Conservation (phyloP, 2,113 vertebrate genomes). For the Sander vitreus region DNA sequence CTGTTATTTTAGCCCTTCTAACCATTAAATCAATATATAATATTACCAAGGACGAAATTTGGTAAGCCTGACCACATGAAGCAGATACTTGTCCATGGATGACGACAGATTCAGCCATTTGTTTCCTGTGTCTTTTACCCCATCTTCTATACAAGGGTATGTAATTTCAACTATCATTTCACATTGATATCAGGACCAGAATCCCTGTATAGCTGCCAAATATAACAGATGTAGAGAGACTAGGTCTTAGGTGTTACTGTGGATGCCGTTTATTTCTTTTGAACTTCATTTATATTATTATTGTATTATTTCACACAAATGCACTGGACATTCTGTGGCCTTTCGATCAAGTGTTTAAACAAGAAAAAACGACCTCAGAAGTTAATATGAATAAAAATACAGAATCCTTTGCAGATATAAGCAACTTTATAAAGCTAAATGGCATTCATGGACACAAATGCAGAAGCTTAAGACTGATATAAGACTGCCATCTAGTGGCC, state of each 20-base stretch:
- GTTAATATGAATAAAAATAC: conserved; percentile 3
- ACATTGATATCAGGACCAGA: conserved; percentile 30
- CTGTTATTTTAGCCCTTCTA: conserved; percentile 76
- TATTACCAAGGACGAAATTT: conserved; percentile 79
- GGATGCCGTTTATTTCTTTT: conserved; percentile 6
- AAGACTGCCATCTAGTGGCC: conserved; percentile 78
- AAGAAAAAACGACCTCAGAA: neutral
- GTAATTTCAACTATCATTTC: conserved; percentile 31
- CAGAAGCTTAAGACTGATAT: conserved; percentile 4
- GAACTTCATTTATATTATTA: too few relatives aligned
- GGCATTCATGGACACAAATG: neutral
- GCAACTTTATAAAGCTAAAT: neutral
- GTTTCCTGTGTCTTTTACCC: conserved; percentile 45
- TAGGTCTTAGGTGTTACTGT: conserved; percentile 24
- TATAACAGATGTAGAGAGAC: conserved; percentile 30
- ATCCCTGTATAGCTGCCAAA: conserved; percentile 4
- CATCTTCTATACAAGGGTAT: conserved; percentile 24
- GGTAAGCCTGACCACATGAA: conserved; percentile 63
- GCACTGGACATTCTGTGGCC: neutral
- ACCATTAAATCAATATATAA: conserved; percentile 84
- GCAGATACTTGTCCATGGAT: conserved; percentile 53
- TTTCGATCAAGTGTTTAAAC: neutral
- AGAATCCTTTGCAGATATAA: neutral
- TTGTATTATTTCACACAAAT: neutral
- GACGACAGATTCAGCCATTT: conserved; percentile 64